A percentile compares a stretch with the other conserved stretches of the same genome.
Conservation (phyloP, 2,797 vertebrate species). For the Tragopan temminckii region DNA sequence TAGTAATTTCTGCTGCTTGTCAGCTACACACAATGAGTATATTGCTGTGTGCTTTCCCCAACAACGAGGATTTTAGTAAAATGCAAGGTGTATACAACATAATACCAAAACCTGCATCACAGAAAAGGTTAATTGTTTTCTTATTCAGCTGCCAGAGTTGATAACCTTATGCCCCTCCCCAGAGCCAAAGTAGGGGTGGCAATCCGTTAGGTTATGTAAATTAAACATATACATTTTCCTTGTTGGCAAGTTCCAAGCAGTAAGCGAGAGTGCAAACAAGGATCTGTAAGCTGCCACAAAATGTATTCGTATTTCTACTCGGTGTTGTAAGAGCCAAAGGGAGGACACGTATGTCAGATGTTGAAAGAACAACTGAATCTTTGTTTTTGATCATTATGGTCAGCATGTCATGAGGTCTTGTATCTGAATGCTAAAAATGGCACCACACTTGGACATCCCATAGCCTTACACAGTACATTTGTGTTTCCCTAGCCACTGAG, state of each 20-base stretch:
- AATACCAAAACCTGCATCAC: constrained; percentile 79
- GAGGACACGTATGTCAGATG: constrained; percentile 66
- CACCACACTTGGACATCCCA: constrained; percentile 63
- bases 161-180: constrained; percentile 63
- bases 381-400: constrained; percentile 66
- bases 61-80: constrained; percentile 63
- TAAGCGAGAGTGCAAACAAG: constrained; percentile 82
- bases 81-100: constrained; percentile 72
- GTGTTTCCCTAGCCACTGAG: constrained; percentile 58
- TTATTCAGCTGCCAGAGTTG: constrained; percentile 78
- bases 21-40: constrained; percentile 84
- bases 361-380: constrained; percentile 74
- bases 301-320: constrained; percentile 70
- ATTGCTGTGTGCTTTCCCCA: constrained; percentile 86
- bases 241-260: constrained; percentile 76
- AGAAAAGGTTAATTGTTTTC: constrained; percentile 76
- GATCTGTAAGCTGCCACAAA: constrained; percentile 89
- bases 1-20: constrained; percentile 75
- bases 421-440: constrained; percentile 63
- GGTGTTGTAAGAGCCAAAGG: constrained; percentile 69
- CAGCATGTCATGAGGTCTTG: constrained; percentile 65
- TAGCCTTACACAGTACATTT: constrained; percentile 59
- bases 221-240: constrained; percentile 60
- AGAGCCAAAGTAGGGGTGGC: constrained; percentile 61
- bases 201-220: constrained; percentile 47